Evolutionary conservation across 2,888 invertebrate genomes (phyloP).

Genomic region (Lomographa bimaculata): DNA sequence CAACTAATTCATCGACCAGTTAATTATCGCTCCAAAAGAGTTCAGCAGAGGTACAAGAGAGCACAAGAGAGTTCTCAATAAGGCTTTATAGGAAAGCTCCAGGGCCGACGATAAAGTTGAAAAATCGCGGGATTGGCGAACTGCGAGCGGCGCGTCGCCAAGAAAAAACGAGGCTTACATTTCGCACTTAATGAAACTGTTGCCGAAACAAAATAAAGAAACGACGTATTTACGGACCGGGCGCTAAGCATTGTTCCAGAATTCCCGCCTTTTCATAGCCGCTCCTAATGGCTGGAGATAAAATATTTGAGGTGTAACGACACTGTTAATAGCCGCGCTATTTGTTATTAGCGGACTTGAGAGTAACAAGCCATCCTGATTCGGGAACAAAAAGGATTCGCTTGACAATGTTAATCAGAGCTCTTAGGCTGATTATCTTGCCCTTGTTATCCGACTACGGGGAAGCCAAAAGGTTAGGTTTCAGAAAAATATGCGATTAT

Average conservation of each 20-base stretch:
- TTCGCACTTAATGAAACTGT: slow-evolving; percentile 82
- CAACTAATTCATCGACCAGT: background rate
- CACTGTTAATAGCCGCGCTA: slow-evolving; percentile 38
- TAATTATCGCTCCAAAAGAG: background rate
- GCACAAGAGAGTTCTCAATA: slow-evolving; percentile 11
- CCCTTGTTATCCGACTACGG: too few relatives aligned
- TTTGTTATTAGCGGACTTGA: slow-evolving; percentile 36
- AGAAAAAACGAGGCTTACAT: slow-evolving; percentile 73
- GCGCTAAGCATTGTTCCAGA: slow-evolving; percentile 68
- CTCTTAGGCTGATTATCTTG: background rate
- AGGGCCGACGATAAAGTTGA: slow-evolving; percentile 71
- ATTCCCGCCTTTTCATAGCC: slow-evolving; percentile 53
- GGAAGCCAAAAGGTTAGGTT: too few relatives aligned
- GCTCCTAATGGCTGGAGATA: slow-evolving; percentile 58
- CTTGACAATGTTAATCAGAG: slow-evolving; percentile 17
- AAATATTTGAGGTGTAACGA: slow-evolving; percentile 53
- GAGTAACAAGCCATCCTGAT: slow-evolving; percentile 14
- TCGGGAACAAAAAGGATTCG: slow-evolving; percentile 11
- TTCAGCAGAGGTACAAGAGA: slow-evolving; percentile 7
- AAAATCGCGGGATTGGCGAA: slow-evolving; percentile 72
- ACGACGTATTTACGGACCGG: slow-evolving; percentile 65
- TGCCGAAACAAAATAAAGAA: slow-evolving; percentile 76
- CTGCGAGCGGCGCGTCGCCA: slow-evolving; percentile 66
- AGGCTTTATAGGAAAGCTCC: slow-evolving; percentile 9
- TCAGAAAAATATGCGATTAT: too few relatives aligned